phyloP scores from a whole-genome alignment of 2,888 invertebrate species.

The Dioctria rufipes region DNA sequence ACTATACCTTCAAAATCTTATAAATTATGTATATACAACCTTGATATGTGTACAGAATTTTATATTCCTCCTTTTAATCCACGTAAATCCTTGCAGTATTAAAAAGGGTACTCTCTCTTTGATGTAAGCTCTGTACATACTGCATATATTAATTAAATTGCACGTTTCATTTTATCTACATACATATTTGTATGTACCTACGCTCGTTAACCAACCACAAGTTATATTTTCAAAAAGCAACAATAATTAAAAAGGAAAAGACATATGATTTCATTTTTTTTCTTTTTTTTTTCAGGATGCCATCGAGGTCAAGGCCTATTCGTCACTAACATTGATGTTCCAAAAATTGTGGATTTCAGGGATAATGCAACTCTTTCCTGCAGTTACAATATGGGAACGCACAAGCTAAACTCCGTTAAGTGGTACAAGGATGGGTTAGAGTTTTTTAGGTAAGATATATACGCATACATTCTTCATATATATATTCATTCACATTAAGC shows the following conservation, averaged over 20 bases:
- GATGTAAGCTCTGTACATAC: too few species aligned
- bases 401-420: conserved; percentile 73
- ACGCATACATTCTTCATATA: conserved; percentile 25
- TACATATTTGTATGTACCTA: too few species aligned
- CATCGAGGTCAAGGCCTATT: conserved; percentile 60
- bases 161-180: too few species aligned
- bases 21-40: too few species aligned
- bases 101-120: too few species aligned
- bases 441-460: conserved; percentile 71
- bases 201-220: background rate
- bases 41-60: too few species aligned
- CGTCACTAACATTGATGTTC: conserved; percentile 72
- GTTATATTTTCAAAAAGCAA: background rate
- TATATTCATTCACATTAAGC: background rate
- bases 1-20: too few species aligned
- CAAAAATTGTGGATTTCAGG: conserved; percentile 72
- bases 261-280: background rate
- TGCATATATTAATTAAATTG: too few species aligned
- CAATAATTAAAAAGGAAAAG: background rate
- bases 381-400: conserved; percentile 72
- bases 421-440: conserved; percentile 73
- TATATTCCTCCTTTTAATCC: too few species aligned
- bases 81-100: too few species aligned
- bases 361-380: conserved; percentile 72
- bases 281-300: conserved; percentile 25